Percentiles rank a stretch among this genome's conserved stretches.
These are phyloP conservation scores for Caenorhabditis imperialis DNA, from an alignment of 2,888 invertebrate species.

Conservation along the genomic window DNA sequence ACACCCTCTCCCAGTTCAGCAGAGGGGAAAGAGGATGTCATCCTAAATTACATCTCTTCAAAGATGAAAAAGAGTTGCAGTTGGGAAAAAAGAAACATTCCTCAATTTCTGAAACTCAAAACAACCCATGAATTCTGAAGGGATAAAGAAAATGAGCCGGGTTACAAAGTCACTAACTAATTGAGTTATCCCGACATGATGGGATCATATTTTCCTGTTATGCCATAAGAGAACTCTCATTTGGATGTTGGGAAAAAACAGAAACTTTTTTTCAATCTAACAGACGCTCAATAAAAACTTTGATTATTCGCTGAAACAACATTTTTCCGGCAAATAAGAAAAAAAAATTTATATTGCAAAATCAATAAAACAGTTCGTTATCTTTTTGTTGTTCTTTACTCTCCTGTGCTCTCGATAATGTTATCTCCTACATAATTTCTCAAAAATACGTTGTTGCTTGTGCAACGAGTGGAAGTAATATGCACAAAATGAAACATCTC, in stretches of 20 bases:
- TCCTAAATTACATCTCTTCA: constrained; percentile 52
- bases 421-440: constrained; percentile 32
- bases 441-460: no score
- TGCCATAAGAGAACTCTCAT: constrained; percentile 9
- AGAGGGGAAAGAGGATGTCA: constrained; percentile 21
- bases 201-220: constrained; percentile 43
- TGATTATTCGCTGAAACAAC: neutral
- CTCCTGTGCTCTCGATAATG: constrained; percentile 28
- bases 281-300: neutral
- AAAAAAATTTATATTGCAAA: neutral
- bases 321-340: neutral
- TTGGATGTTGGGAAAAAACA: neutral
- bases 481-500: neutral
- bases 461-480: no score
- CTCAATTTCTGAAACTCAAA: constrained; percentile 24
- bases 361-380: constrained; percentile 37
- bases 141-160: constrained; percentile 3
- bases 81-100: no score
- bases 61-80: constrained; percentile 40
- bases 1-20: no score
- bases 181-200: constrained; percentile 37
- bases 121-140: constrained; percentile 15
- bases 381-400: constrained; percentile 42
- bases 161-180: constrained; percentile 41
- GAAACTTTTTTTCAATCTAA: no score